phyloP scores from a whole-genome alignment of 2,797 vertebrate species.

The Iguana delicatissima region DNA sequence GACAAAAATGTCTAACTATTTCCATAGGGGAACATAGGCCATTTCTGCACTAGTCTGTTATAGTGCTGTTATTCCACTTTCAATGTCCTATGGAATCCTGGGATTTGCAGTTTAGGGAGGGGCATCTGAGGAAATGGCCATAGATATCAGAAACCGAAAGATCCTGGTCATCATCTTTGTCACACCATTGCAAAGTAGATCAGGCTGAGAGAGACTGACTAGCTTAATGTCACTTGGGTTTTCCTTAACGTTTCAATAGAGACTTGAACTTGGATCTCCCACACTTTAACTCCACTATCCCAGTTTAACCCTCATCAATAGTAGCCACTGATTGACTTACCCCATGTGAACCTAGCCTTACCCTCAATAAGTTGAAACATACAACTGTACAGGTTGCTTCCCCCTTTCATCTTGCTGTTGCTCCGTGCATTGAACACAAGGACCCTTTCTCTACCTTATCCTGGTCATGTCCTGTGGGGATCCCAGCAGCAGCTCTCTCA shows the following conservation, averaged over 20 bases:
- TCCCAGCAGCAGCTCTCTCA: no score
- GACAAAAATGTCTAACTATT: no score
- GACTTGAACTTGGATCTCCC: not conserved
- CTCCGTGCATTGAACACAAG: not conserved
- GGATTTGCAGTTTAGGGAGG: no score
- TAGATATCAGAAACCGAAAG: no score
- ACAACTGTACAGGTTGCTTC: not conserved
- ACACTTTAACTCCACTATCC: not conserved
- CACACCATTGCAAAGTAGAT: not conserved
- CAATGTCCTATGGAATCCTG: no score
- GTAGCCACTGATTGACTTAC: not conserved
- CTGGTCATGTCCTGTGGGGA: no score
- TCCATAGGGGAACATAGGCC: no score
- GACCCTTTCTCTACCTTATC: no score
- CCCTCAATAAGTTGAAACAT: not conserved
- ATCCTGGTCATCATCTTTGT: not conserved
- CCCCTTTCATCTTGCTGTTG: not conserved
- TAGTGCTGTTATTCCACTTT: no score
- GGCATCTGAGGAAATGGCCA: no score
- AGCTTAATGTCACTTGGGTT: not conserved
- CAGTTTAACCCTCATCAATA: no score
- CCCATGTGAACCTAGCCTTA: not conserved
- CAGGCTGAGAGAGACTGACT: not conserved
- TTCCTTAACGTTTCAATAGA: not conserved
- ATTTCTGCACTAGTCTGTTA: no score